Conservation (phyloP, 1,140 invertebrate species). For the Phenacoccus solenopsis region DNA sequence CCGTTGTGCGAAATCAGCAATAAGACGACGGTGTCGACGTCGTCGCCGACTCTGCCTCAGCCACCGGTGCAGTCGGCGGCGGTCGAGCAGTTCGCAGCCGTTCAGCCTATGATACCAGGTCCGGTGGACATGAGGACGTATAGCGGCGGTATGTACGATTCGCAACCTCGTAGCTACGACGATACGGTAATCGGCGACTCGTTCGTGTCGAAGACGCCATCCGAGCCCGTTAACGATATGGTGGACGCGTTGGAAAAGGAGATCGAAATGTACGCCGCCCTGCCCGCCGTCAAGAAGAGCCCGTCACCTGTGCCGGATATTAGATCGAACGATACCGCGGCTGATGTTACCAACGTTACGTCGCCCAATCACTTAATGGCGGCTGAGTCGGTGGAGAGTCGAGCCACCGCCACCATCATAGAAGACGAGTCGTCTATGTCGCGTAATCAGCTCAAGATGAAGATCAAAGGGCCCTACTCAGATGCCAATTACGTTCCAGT, state of each 20-base stretch:
- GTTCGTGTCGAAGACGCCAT: background rate
- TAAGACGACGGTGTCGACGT: background rate
- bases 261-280: background rate
- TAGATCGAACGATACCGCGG: background rate
- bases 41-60: background rate
- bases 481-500: slow-evolving; percentile 54
- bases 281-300: background rate
- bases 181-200: background rate
- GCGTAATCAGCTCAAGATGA: slow-evolving; percentile 73
- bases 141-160: slow-evolving; percentile 36
- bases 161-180: background rate
- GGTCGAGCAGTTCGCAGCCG: background rate
- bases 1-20: slow-evolving; percentile 8
- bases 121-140: slow-evolving; percentile 81
- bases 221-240: slow-evolving; percentile 35
- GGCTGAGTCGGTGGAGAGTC: background rate
- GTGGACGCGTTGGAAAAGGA: slow-evolving; percentile 66
- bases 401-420: background rate
- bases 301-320: background rate
- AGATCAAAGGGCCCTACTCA: slow-evolving; percentile 76
- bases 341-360: background rate
- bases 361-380: background rate
- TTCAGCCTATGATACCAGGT: slow-evolving; percentile 59
- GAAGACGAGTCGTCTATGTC: slow-evolving; percentile 39
- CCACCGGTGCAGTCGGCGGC: background rate